Percentiles rank a stretch among this genome's conserved stretches.
phyloP scores from a whole-genome alignment of 2,888 invertebrate species.

The Lasioglossum malachurum region DNA sequence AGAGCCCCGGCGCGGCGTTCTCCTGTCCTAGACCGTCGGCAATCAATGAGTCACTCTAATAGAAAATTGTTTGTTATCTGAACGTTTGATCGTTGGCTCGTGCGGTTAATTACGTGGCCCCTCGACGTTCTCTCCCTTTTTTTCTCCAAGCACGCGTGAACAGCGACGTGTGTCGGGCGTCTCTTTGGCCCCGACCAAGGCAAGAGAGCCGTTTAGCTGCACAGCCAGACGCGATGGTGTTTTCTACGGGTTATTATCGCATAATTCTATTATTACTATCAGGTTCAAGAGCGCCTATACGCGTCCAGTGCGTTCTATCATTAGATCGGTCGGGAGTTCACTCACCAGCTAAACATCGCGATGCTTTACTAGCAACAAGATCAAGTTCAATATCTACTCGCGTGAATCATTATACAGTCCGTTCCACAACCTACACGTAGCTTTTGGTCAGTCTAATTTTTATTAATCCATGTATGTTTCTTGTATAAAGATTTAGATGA shows the following conservation, averaged over 20 bases:
- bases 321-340: constrained; percentile 68
- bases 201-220: constrained; percentile 8
- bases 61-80: constrained; percentile 71
- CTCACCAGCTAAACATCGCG: constrained; percentile 47
- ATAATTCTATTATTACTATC: constrained; percentile 72
- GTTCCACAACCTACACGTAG: background rate
- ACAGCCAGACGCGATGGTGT: constrained; percentile 24
- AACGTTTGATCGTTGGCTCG: constrained; percentile 65
- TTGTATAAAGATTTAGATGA: background rate
- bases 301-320: constrained; percentile 66
- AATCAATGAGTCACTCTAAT: constrained; percentile 63
- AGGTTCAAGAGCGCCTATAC: constrained; percentile 68
- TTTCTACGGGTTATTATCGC: constrained; percentile 63
- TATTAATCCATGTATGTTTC: background rate
- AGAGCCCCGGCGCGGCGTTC: background rate
- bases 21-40: constrained; percentile 55
- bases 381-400: constrained; percentile 6
- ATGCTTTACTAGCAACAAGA: background rate
- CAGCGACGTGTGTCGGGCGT: constrained; percentile 21
- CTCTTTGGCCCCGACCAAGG: constrained; percentile 13
- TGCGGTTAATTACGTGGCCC: constrained; percentile 61
- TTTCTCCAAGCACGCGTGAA: constrained; percentile 33
- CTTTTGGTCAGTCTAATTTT: background rate
- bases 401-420: background rate
- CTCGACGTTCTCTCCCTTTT: constrained; percentile 46